These are phyloP conservation scores for Todiramphus saurophagus DNA, from an alignment of 2,113 vertebrate species.

Conservation along the genomic window DNA sequence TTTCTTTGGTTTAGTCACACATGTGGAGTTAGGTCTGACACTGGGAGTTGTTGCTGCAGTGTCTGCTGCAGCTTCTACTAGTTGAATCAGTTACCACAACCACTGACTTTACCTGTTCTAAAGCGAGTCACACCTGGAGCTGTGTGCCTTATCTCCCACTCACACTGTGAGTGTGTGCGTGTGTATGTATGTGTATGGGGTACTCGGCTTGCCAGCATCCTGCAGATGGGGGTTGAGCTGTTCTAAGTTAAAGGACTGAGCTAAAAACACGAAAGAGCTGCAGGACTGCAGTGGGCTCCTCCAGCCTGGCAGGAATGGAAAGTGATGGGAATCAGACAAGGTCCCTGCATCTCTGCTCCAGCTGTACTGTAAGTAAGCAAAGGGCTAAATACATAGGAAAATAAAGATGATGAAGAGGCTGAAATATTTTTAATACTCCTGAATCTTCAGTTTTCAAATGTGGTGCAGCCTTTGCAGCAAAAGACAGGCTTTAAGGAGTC, in stretches of 20 bases:
- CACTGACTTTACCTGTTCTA: background rate
- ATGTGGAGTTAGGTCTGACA: background rate
- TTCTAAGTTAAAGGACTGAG: background rate
- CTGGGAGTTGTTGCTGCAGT: background rate
- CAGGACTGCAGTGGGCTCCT: background rate
- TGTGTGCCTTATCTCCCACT: background rate
- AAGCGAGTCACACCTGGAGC: fast-evolving
- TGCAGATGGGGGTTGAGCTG: background rate
- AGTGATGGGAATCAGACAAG: background rate
- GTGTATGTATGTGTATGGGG: fast-evolving
- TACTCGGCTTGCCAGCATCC: background rate
- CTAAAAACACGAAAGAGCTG: background rate
- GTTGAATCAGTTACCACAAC: background rate
- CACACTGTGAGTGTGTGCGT: fast-evolving
- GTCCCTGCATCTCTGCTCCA: background rate
- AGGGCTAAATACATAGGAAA: background rate
- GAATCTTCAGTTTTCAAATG: conserved; percentile 34
- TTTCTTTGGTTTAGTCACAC: background rate
- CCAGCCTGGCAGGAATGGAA: background rate
- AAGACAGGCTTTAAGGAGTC: background rate
- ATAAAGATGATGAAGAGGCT: conserved; percentile 23
- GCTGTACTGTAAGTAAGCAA: background rate
- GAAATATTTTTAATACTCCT: conserved; percentile 53
- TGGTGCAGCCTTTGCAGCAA: background rate
- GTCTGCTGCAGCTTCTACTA: background rate